A percentile compares a stretch with the other conserved stretches of the same genome.
phyloP scores from a whole-genome alignment of 1,140 invertebrate species.

The Tetramorium alpestre region DNA sequence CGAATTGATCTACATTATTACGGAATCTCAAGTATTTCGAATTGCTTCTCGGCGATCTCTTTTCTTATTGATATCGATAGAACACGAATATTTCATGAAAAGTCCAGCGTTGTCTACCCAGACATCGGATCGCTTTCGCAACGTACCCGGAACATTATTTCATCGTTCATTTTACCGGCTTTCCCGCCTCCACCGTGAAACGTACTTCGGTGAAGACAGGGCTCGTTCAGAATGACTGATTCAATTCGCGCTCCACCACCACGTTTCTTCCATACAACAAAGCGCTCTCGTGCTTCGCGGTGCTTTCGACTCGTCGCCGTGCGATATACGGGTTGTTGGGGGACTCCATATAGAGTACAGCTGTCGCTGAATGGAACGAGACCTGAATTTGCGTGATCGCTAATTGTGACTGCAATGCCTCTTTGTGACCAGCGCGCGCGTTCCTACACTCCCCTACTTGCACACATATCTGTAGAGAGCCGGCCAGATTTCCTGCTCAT shows the following conservation, averaged over 20 bases:
- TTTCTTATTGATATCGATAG: background rate
- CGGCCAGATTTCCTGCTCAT: slow-evolving; percentile 74
- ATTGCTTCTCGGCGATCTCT: background rate
- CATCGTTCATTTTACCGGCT: background rate
- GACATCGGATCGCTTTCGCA: background rate
- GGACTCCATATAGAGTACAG: background rate
- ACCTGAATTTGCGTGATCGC: slow-evolving; percentile 66
- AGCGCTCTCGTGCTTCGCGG: background rate
- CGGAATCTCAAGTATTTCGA: background rate
- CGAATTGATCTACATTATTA: background rate
- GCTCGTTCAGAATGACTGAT: slow-evolving; percentile 10
- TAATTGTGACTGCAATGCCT: slow-evolving; percentile 63
- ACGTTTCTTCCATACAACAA: background rate
- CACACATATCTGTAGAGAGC: slow-evolving; percentile 60
- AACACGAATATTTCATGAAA: background rate
- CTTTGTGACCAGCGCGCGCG: slow-evolving; percentile 39
- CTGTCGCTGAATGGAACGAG: slow-evolving; percentile 52
- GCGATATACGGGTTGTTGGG: background rate
- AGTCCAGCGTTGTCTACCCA: background rate
- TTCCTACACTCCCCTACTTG: background rate
- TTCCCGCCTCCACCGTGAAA: background rate
- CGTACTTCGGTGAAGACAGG: background rate
- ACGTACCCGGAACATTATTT: background rate
- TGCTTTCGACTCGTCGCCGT: slow-evolving; percentile 5
- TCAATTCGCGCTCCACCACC: background rate